These are phyloP conservation scores for Phalacrocorax pelagicus DNA, from an alignment of 2,113 vertebrate genomes.

Conservation along the genomic window DNA sequence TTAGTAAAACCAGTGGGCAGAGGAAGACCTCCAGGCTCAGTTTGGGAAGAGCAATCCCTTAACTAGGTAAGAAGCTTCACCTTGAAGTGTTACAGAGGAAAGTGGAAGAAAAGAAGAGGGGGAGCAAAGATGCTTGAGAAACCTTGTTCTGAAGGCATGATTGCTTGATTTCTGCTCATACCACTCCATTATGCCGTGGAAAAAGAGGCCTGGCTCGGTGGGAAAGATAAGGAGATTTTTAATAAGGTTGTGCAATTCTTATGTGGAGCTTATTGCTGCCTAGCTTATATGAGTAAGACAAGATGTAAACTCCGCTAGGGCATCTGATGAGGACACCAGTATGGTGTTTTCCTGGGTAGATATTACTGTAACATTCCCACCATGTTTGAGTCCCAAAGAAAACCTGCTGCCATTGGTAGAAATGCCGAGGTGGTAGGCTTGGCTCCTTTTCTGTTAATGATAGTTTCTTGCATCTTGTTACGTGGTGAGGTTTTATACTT, in stretches of 20 bases:
- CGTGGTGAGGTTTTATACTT: neutral
- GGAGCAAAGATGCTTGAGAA: accelerated
- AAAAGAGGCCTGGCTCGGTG: accelerated
- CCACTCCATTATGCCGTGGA: neutral
- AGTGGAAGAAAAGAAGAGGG: neutral
- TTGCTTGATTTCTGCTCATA: neutral
- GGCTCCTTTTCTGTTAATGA: neutral
- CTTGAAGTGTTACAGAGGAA: neutral
- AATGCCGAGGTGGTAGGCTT: neutral
- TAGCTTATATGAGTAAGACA: neutral
- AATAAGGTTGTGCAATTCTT: neutral
- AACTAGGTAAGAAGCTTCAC: neutral
- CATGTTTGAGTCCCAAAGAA: neutral
- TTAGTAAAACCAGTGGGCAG: neutral
- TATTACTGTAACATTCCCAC: accelerated
- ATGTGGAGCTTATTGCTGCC: neutral
- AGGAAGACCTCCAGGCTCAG: neutral
- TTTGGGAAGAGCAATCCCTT: neutral
- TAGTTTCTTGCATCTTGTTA: neutral
- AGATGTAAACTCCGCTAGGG: neutral
- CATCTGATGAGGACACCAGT: neutral
- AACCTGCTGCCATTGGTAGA: neutral
- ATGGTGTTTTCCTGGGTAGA: neutral
- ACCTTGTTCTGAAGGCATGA: neutral
- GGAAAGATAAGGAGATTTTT: neutral